Evolutionary conservation across 2,888 invertebrate species (phyloP).

Genomic region (Trissolcus japonicus): DNA sequence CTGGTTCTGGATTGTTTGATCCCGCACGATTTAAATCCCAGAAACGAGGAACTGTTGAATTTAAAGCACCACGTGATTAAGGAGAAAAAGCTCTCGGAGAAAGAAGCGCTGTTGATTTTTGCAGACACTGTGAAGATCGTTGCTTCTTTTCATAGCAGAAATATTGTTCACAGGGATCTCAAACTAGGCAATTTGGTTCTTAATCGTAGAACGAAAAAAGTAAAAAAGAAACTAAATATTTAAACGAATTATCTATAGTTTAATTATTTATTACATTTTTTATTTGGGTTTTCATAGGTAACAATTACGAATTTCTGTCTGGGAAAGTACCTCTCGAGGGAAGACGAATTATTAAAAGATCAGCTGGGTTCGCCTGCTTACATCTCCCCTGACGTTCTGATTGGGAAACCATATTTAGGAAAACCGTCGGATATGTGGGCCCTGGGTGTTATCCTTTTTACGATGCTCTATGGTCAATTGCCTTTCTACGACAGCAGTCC

Average conservation of each 20-base stretch:
- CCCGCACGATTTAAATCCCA: conserved; percentile 81
- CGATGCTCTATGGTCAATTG: conserved; percentile 88
- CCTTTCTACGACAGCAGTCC: conserved; percentile 87
- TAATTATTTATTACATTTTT: not conserved
- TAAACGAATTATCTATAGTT: not conserved
- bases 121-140: conserved; percentile 86
- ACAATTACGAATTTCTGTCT: conserved; percentile 87
- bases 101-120: conserved; percentile 85
- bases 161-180: conserved; percentile 87
- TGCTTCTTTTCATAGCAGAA: conserved; percentile 85
- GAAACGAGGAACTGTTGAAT: conserved; percentile 80
- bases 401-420: conserved; percentile 86
- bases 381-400: conserved; percentile 87
- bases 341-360: conserved; percentile 84
- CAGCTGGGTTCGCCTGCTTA: conserved; percentile 89
- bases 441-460: conserved; percentile 86
- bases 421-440: conserved; percentile 92
- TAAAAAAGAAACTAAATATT: conserved; percentile 35
- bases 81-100: conserved; percentile 85
- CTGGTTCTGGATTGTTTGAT: conserved; percentile 85
- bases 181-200: conserved; percentile 87
- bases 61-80: conserved; percentile 86
- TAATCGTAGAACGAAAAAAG: conserved; percentile 81
- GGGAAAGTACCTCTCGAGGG: conserved; percentile 85
- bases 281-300: conserved; percentile 70